Evolutionary conservation across 1,140 invertebrate species (phyloP).

Genomic region (Achatina immaculata): DNA sequence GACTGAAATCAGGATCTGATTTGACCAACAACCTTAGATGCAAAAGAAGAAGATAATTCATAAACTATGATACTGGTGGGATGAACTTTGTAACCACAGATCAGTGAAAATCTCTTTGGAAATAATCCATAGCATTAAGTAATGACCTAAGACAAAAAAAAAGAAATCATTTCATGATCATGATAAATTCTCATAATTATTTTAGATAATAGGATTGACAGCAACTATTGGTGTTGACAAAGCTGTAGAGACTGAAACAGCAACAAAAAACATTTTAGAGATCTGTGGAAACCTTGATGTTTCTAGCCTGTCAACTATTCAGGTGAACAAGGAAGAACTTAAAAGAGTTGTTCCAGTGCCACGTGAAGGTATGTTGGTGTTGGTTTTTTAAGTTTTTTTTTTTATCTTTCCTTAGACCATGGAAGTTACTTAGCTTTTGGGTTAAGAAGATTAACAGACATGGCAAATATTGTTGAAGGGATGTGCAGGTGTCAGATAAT

Average conservation of each 20-base stretch:
- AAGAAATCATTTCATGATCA: no score
- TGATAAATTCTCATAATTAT: conserved; percentile 24
- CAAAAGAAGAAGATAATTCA: no score
- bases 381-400: not conserved
- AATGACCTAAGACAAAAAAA: no score
- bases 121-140: no score
- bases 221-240: conserved; percentile 68
- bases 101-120: no score
- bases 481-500: not conserved
- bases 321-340: conserved; percentile 52
- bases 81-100: no score
- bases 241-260: conserved; percentile 51
- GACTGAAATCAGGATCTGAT: no score
- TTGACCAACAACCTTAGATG: no score
- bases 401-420: not conserved
- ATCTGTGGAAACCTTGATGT: conserved; percentile 64
- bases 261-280: conserved; percentile 56
- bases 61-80: no score
- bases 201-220: conserved; percentile 67
- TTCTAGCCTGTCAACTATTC: conserved; percentile 52
- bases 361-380: conserved; percentile 48
- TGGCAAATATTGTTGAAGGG: not conserved
- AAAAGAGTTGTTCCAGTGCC: conserved; percentile 50
- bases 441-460: not conserved
- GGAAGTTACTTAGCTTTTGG: not conserved